Evolutionary conservation across 2,113 vertebrate species (phyloP).

Genomic region (Microtus pennsylvanicus): DNA sequence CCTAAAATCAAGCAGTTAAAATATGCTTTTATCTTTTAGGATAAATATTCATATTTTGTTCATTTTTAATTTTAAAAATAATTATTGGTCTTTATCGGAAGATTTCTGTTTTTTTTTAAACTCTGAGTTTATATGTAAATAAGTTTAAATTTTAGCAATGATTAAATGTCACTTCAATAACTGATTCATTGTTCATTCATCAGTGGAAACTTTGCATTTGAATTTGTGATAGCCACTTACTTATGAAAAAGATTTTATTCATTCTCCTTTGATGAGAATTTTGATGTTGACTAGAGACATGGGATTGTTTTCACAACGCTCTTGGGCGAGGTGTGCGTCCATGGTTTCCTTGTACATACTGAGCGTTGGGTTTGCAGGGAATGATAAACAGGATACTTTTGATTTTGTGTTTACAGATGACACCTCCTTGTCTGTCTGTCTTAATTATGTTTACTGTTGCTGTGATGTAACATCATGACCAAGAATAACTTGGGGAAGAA

Average conservation of each 20-base stretch:
- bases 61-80: conserved; percentile 20
- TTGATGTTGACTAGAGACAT: background rate
- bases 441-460: background rate
- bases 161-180: background rate
- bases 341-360: background rate
- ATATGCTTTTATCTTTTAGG: conserved; percentile 3
- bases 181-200: background rate
- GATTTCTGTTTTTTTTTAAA: background rate
- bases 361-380: background rate
- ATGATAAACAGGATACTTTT: background rate
- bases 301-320: background rate
- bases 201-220: background rate
- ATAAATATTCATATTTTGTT: conserved; percentile 24
- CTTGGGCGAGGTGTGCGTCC: no score
- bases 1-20: conserved; percentile 31
- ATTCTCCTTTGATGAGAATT: background rate
- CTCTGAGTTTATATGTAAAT: background rate
- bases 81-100: background rate
- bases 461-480: background rate
- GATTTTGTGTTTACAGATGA: background rate
- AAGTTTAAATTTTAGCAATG: background rate
- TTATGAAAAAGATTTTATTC: background rate
- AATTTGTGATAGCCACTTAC: background rate
- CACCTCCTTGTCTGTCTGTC: background rate
- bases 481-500: background rate